Evolutionary conservation across 2,888 invertebrate species (phyloP).

Genomic region (Drosophila kokeensis): DNA sequence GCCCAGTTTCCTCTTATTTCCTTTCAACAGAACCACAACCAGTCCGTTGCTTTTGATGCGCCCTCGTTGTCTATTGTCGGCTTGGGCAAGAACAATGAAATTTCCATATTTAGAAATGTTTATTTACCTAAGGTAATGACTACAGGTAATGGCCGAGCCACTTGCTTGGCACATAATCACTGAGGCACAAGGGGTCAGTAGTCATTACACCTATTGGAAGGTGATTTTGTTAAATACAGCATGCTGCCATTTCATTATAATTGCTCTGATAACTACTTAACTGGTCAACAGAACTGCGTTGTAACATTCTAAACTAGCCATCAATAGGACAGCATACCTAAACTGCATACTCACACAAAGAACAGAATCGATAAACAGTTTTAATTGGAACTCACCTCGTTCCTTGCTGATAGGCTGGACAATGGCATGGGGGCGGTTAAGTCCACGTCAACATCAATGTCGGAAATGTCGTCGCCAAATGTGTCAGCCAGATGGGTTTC

Average conservation of each 20-base stretch:
- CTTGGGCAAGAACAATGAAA: slow-evolving; percentile 60
- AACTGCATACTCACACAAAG: not conserved
- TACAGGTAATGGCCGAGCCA: slow-evolving; percentile 50
- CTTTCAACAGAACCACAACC: slow-evolving; percentile 55
- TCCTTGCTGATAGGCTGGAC: slow-evolving; percentile 84
- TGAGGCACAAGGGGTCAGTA: not conserved
- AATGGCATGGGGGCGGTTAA: slow-evolving; percentile 88
- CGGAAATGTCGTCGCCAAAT: slow-evolving; percentile 93
- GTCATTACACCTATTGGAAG: slow-evolving; percentile 40
- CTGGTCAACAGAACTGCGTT: not conserved
- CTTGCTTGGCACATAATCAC: slow-evolving; percentile 7
- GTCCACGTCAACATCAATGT: slow-evolving; percentile 91
- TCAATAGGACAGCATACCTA: not conserved
- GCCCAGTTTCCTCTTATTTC: slow-evolving; percentile 62
- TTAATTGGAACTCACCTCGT: slow-evolving; percentile 80
- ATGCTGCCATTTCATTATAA: slow-evolving; percentile 5
- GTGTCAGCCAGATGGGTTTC: slow-evolving; percentile 92
- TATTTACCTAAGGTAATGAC: slow-evolving; percentile 66
- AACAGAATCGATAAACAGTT: not conserved
- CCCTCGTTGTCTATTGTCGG: slow-evolving; percentile 53
- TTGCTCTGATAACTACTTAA: slow-evolving; percentile 5
- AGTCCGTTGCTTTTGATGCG: slow-evolving; percentile 54
- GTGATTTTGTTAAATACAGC: slow-evolving; percentile 46
- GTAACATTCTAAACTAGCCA: not conserved
- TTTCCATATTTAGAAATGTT: slow-evolving; percentile 70